Evolutionary conservation across 2,888 invertebrate genomes (phyloP), one percentile per base, ranked within the genome.

Genomic region (Crossocerus cetratus): DNA sequence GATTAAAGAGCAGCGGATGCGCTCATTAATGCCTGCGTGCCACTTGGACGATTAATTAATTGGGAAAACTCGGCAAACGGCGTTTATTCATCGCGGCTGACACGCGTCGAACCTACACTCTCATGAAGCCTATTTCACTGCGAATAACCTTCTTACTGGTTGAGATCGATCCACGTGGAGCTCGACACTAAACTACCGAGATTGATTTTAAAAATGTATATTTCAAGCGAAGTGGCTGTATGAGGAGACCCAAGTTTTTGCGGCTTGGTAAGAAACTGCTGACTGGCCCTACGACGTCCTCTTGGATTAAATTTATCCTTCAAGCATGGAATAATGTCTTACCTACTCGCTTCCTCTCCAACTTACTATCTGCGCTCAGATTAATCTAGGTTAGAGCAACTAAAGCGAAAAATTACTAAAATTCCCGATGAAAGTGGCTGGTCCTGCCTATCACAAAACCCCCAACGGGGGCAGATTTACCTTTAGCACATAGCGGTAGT

Each of bases 191-290:
- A 16, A 4, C 49, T 3, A n/a, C 13, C 49, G 49, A 49, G 16
- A 49, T 16, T 49, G n/a, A 16, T 49, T 69, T 65, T 22, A 20
- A 74, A 45, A 49, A 49, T 49, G 45, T 71, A 74, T 64, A 66
- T 68, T 68, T 58, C 32, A 53, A 14, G 18, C 62, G 23, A 66
- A 65, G 44, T 44, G 22, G 65, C 22, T 42, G 54, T 62, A 74
- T 53, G 54, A 67, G 54, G 49, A 21, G 65, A 69, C 49, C 45
- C 20, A 59, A 71, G 63, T 81, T 82, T 76, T 82, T 83, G 65
- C 74, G 55, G 63, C 65, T 5, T 11, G 72, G 14, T 56, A 72
- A 77, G 76, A 83, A 83, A 77, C 78, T 72, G 81, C 82, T 83
- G 82, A 83, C 79, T 81, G 22, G 64, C 61, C 65, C 65, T 69